Evolutionary conservation across 2,113 vertebrate species (phyloP), one percentile per base, ranked within the genome.

Genomic region (Spea multiplicata): DNA sequence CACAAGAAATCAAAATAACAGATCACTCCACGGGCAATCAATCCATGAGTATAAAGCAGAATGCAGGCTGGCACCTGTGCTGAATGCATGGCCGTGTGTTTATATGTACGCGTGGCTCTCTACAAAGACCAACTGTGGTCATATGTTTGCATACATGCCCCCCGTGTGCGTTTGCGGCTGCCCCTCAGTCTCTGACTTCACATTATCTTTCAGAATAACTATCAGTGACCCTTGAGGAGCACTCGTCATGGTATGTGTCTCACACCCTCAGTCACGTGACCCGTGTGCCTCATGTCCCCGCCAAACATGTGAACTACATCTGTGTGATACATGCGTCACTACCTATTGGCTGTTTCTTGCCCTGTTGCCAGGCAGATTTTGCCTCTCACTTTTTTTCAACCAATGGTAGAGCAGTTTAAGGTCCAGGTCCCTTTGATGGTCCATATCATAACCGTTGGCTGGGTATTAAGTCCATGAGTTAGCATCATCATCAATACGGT

Each of bases 131-230:
- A 50, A 71, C 10, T 52, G 16, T 55, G 1, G 16, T 30, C 46
- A 8, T 67, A 44, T 70, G 30, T 76, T 17, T 85, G 83, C 81
- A 7, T 70, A 81, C 61, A 80, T 87, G 78, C 52, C 66, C n/a
- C 74, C 65, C 74, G 62, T 78, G 79, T 73, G 64, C 71, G 83
- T 73, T 74, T 83, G 85, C 85, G 83, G 82, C 84, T 88, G 85
- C 88, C 85, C 30, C 84, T 86, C 83, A 85, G 83, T 82, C 94
- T 91, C 94, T 95, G 89, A 95, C 95, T 93, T 92, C 92, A 79
- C 92, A 90, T 95, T 96, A 93, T 95, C 93, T 95, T 95, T 92
- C 96, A 98, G 96, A 98, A 98, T 99, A 93, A 98, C 96, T 94
- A 94, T 99, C 94, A 96, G 95, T 97, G 96, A 98, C 93, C 95